Evolutionary conservation across 2,888 invertebrate genomes (phyloP).

Genomic region (Pharmacophagus antenor): DNA sequence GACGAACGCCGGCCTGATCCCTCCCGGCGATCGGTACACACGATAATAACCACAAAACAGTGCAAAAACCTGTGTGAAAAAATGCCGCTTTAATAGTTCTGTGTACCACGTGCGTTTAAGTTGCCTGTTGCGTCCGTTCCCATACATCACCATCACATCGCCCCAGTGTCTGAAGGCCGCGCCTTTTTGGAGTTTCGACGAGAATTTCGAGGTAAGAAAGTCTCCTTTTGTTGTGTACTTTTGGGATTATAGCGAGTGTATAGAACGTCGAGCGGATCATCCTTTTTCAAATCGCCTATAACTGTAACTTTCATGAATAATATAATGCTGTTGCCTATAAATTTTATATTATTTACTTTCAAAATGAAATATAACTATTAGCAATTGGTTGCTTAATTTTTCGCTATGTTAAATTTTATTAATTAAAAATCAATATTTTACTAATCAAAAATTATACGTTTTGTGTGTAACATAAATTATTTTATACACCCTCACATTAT

Average conservation of each 20-base stretch:
- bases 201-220: slow-evolving; percentile 58
- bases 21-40: slow-evolving; percentile 42
- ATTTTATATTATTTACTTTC: too few species aligned
- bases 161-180: slow-evolving; percentile 42
- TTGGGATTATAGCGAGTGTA: background rate
- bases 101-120: slow-evolving; percentile 40
- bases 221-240: slow-evolving; percentile 50
- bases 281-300: too few species aligned
- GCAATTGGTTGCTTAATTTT: too few species aligned
- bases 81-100: slow-evolving; percentile 54
- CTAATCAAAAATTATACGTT: too few species aligned
- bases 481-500: too few species aligned
- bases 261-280: background rate
- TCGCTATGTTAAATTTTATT: too few species aligned
- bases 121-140: slow-evolving; percentile 56
- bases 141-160: slow-evolving; percentile 38
- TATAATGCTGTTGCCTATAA: too few species aligned
- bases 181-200: slow-evolving; percentile 49
- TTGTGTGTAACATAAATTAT: too few species aligned
- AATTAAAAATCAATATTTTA: too few species aligned
- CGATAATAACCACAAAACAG: slow-evolving; percentile 44
- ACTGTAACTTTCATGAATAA: too few species aligned
- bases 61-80: slow-evolving; percentile 54
- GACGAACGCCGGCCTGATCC: slow-evolving; percentile 66
- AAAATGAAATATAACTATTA: too few species aligned